These are phyloP conservation scores for Chrysodeixis includens DNA, from an alignment of 2,888 invertebrate species.

Conservation along the genomic window DNA sequence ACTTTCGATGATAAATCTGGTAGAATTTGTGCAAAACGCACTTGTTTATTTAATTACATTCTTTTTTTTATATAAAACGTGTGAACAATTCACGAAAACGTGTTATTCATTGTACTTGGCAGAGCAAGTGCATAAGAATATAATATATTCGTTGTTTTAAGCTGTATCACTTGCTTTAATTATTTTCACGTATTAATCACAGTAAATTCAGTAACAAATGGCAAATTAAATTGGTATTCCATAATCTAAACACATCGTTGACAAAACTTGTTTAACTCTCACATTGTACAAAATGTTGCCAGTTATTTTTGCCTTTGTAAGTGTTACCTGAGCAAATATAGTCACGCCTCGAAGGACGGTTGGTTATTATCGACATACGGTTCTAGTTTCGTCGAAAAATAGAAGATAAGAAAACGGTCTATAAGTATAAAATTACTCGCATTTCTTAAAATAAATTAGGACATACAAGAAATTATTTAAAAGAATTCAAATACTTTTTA, in stretches of 20 bases:
- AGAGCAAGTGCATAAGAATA: neutral
- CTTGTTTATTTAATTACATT: no score
- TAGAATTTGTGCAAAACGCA: neutral
- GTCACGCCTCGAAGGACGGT: constrained; percentile 30
- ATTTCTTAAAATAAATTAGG: constrained; percentile 10
- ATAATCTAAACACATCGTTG: constrained; percentile 27
- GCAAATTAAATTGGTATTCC: constrained; percentile 39
- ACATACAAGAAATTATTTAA: neutral
- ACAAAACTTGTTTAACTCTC: constrained; percentile 13
- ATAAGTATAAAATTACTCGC: no score
- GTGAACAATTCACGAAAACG: no score
- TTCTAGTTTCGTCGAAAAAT: no score
- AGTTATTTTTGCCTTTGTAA: constrained; percentile 29
- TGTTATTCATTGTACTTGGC: no score
- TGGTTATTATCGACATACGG: no score
- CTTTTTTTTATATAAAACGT: no score
- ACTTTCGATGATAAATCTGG: neutral
- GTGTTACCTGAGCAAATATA: constrained; percentile 50
- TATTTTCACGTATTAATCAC: constrained; percentile 35
- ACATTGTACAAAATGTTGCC: constrained; percentile 14
- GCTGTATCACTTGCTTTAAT: constrained; percentile 6
- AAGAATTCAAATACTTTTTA: neutral
- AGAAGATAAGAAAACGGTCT: no score
- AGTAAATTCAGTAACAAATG: constrained; percentile 39
- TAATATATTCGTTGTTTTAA: constrained; percentile 9